Evolutionary conservation across 1,140 invertebrate genomes (phyloP), one percentile per base, ranked within the genome.

Genomic region (Pteromalus puparum): DNA sequence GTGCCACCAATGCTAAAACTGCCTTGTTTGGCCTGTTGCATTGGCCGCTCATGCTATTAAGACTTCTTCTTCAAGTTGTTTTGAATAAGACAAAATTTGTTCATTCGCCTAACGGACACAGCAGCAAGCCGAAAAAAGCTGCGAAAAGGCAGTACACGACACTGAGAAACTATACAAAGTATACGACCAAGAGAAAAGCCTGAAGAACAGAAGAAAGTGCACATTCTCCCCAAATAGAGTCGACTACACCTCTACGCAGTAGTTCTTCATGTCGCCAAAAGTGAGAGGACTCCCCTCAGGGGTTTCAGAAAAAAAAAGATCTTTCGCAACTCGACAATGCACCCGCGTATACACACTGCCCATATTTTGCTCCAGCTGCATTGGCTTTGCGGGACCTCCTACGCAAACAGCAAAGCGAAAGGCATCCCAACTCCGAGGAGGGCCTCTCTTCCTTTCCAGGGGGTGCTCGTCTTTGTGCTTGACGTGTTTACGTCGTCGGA

Each of bases 401-500:
- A 73, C 70, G 12, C 28, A 74, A 28, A 28, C 76, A 26, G 18
- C 26, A 48, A 26, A 48, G 30, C n/a, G 28, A 61, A 61, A 61
- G 79, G 5, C 15, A 26, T 42, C 26, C 46, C 4, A 61, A 61
- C 53, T 30, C 28, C n/a, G n/a, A 48, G 72, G 28, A 21, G 81
- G 34, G 38, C 26, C 73, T 46, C 6, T 75, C 6, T 75, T 76
- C 67, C 26, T 65, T 30, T 73, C 34, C 34, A 30, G 1, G 5
- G 30, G 34, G 5, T 24, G 4, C 6, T 5, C 15, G 42, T 76
- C 38, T 68, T 76, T 21, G 15, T 46, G 74, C 9, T 34, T 38
- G 18, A 53, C 24, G 34, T 82, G 82, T 73, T 83, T 72, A 78
- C 28, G 75, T 12, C 24, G 38, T 61, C 73, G 28, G 28, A 83